These are phyloP conservation scores for Drosophila prostipennis DNA, from an alignment of 2,888 invertebrate species.

Conservation along the genomic window DNA sequence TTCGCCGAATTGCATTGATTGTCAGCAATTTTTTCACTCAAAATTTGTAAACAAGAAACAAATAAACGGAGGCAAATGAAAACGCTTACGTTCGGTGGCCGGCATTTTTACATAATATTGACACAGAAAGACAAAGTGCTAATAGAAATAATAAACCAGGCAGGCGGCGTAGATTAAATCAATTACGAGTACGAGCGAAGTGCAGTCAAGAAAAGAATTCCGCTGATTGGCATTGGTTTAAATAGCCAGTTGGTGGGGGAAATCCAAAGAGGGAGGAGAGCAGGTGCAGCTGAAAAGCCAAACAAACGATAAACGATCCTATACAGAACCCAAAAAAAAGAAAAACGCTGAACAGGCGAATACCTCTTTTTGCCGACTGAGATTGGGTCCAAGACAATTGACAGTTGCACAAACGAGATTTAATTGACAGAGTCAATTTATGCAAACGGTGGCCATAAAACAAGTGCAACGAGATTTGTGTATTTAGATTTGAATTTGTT, in stretches of 20 bases:
- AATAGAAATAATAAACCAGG: slow-evolving; percentile 72
- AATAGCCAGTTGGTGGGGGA: slow-evolving; percentile 18
- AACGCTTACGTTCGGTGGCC: slow-evolving; percentile 45
- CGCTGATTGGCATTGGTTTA: slow-evolving; percentile 60
- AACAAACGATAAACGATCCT: slow-evolving; percentile 20
- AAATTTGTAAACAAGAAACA: slow-evolving; percentile 30
- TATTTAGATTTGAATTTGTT: slow-evolving; percentile 35
- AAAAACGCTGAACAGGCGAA: slow-evolving; percentile 50
- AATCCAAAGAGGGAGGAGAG: neutral
- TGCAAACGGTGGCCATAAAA: slow-evolving; percentile 70
- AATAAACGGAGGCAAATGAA: slow-evolving; percentile 13
- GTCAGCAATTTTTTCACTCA: slow-evolving; percentile 34
- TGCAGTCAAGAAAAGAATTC: slow-evolving; percentile 56
- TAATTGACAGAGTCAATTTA: slow-evolving; percentile 77
- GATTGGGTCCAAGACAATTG: slow-evolving; percentile 58
- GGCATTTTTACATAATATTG: slow-evolving; percentile 65
- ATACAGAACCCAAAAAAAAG: slow-evolving; percentile 24
- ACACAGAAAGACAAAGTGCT: slow-evolving; percentile 75
- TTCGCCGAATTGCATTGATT: neutral
- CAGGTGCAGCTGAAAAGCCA: slow-evolving; percentile 30
- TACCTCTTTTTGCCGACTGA: slow-evolving; percentile 29
- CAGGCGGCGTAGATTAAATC: slow-evolving; percentile 71
- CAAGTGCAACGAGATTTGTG: slow-evolving; percentile 46
- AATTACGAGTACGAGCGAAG: slow-evolving; percentile 55
- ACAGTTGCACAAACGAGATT: slow-evolving; percentile 67